Conservation (phyloP, 2,113 vertebrate species). For the Scatophagus argus region DNA sequence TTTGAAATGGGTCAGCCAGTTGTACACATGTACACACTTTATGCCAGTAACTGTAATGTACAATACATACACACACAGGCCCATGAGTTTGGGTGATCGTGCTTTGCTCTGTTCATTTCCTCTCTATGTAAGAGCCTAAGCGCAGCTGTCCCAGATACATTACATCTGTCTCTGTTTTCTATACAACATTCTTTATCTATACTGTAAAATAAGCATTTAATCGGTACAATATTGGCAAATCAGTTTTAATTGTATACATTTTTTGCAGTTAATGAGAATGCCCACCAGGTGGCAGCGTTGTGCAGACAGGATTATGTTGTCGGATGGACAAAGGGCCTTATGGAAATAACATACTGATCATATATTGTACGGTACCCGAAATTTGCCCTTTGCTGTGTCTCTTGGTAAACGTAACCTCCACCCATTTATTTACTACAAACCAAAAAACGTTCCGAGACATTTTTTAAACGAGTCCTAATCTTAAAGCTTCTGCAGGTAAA, state of each 20-base stretch:
- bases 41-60: neutral
- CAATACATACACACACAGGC: neutral
- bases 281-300: conserved; percentile 56
- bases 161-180: neutral
- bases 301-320: neutral
- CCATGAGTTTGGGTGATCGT: neutral
- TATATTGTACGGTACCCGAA: neutral
- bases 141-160: neutral
- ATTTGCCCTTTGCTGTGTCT: neutral
- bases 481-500: neutral
- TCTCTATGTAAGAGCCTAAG: neutral
- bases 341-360: neutral
- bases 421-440: neutral
- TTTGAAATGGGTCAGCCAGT: neutral
- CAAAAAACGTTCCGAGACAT: neutral
- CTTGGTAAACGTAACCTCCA: too few species aligned
- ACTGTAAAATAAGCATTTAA: neutral
- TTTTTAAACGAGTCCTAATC: neutral
- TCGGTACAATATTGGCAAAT: neutral
- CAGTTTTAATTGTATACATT: neutral
- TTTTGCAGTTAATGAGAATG: neutral
- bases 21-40: neutral
- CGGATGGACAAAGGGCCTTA: neutral
- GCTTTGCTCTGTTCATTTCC: neutral
- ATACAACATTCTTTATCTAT: neutral